A percentile compares a stretch with the other conserved stretches of the same genome.
phyloP scores from a whole-genome alignment of 2,113 vertebrate genomes.

The Phalacrocorax brasilianus region DNA sequence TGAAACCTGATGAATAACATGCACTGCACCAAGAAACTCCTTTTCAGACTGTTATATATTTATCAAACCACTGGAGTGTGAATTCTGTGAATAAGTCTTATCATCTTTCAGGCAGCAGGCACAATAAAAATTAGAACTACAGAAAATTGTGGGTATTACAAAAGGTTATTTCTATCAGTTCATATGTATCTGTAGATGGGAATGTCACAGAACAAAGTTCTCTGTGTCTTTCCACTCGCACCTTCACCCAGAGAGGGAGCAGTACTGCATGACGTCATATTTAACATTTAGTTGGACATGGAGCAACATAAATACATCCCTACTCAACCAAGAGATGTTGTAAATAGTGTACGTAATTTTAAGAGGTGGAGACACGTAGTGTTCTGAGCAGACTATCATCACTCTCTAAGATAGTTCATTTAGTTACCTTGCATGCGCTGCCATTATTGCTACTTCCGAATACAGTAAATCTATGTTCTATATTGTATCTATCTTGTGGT shows the following conservation, averaged over 20 bases:
- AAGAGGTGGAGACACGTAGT: neutral
- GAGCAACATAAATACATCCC: neutral
- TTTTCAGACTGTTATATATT: constrained; percentile 76
- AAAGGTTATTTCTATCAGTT: constrained; percentile 57
- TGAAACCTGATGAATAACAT: constrained; percentile 72
- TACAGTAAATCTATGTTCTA: neutral
- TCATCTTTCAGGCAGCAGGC: constrained; percentile 63
- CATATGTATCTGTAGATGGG: neutral
- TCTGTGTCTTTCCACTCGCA: neutral
- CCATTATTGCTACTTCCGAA: neutral
- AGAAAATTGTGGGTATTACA: constrained; percentile 51
- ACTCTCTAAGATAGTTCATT: neutral
- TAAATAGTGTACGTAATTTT: neutral
- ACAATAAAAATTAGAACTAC: constrained; percentile 70
- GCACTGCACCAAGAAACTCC: constrained; percentile 67
- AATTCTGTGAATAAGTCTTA: constrained; percentile 75
- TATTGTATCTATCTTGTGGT: neutral
- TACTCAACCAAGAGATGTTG: neutral
- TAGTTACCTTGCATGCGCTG: neutral
- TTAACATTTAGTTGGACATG: neutral
- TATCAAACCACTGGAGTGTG: constrained; percentile 75
- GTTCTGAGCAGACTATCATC: neutral
- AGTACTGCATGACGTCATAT: neutral
- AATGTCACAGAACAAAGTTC: constrained; percentile 40
- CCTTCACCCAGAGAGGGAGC: constrained; percentile 6